Percentiles rank a stretch among this genome's conserved stretches.
phyloP scores from a whole-genome alignment of 92 coral and sea anemone genomes.

The Epizoanthus fatuus region DNA sequence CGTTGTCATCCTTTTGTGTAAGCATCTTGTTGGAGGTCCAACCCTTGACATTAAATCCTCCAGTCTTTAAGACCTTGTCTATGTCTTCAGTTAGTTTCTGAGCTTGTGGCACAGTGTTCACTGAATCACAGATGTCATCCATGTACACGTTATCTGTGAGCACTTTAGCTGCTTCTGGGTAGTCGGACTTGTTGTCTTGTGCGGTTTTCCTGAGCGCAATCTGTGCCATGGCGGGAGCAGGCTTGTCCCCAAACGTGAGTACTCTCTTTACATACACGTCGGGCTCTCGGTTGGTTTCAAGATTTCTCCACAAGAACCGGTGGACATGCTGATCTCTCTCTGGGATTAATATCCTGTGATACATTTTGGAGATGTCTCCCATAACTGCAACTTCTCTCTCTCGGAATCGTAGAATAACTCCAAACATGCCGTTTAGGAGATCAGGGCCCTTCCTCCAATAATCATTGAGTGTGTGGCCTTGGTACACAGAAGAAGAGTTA shows the following conservation, averaged over 20 bases:
- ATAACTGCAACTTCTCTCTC: constrained; percentile 49
- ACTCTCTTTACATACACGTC: constrained; percentile 60
- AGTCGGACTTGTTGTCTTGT: not conserved
- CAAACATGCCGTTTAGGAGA: constrained; percentile 61
- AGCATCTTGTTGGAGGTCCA: too few species aligned
- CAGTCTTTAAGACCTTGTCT: not conserved
- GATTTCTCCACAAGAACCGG: constrained; percentile 73
- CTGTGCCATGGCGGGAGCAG: constrained; percentile 35
- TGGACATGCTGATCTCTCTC: constrained; percentile 71
- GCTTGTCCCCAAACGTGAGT: constrained; percentile 76
- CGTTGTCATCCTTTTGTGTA: too few species aligned
- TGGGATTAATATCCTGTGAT: constrained; percentile 64
- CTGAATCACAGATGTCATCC: constrained; percentile 43
- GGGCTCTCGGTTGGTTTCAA: constrained; percentile 51
- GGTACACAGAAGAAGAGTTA: constrained; percentile 56
- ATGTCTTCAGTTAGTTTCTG: constrained; percentile 25
- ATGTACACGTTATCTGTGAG: constrained; percentile 20
- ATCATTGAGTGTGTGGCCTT: constrained; percentile 62
- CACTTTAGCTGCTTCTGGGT: constrained; percentile 11
- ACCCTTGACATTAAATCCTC: too few species aligned
- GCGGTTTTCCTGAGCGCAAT: constrained; percentile 37
- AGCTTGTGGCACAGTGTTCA: constrained; percentile 10
- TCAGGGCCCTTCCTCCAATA: constrained; percentile 77
- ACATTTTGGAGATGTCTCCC: constrained; percentile 73
- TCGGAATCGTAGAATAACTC: constrained; percentile 65